Percentiles rank a stretch among this genome's conserved stretches.
These are phyloP conservation scores for Alouatta palliata DNA, from an alignment of 2,113 vertebrate genomes.

Conservation along the genomic window DNA sequence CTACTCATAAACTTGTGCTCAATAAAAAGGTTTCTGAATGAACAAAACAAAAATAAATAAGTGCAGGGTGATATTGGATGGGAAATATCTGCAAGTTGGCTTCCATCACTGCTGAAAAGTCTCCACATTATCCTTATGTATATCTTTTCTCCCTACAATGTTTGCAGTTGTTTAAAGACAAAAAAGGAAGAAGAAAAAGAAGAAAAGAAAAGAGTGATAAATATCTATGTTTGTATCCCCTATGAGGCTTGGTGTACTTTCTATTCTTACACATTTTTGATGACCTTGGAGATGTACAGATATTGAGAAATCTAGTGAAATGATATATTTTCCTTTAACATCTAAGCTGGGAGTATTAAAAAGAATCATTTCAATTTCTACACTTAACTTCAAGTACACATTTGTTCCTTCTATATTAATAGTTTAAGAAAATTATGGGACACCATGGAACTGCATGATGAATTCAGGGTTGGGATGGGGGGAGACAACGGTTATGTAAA, in stretches of 20 bases:
- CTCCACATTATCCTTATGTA: not conserved
- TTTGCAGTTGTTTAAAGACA: not conserved
- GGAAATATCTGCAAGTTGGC: not conserved
- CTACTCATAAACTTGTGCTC: not conserved
- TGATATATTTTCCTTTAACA: conserved; percentile 12
- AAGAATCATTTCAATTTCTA: conserved; percentile 24
- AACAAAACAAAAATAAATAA: conserved; percentile 13
- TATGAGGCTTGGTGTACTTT: not conserved
- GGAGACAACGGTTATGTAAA: not conserved
- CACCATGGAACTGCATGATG: not conserved
- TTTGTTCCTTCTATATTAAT: conserved; percentile 7
- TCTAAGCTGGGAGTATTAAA: not conserved
- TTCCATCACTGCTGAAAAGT: not conserved
- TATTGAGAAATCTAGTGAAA: not conserved
- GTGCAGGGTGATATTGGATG: not conserved
- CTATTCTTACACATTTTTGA: not conserved
- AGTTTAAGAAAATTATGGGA: not conserved
- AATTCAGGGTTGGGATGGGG: not conserved
- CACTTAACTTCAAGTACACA: not conserved
- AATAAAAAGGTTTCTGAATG: not conserved
- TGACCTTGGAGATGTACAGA: conserved; percentile 22
- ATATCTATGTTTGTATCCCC: not conserved
- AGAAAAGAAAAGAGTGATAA: not conserved
- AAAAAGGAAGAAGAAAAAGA: not conserved
- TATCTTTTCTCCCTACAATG: not conserved